These are phyloP conservation scores for Platycnemis pennipes DNA, from an alignment of 2,888 invertebrate species.

Conservation along the genomic window DNA sequence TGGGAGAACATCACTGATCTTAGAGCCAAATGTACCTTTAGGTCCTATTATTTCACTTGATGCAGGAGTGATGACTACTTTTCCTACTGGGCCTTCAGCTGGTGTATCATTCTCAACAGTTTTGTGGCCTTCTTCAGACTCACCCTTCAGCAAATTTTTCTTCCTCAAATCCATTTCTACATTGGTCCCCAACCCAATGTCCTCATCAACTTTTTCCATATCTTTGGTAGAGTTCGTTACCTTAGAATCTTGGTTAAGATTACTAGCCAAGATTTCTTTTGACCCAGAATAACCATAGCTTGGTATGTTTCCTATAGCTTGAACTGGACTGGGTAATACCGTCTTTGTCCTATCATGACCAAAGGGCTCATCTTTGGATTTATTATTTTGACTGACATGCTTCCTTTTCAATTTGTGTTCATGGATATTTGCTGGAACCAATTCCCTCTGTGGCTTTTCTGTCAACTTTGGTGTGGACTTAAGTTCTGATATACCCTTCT, in stretches of 20 bases:
- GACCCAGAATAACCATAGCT: background rate
- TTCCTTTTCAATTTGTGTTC: background rate
- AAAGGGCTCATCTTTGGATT: background rate
- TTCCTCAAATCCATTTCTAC: background rate
- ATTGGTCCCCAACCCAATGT: background rate
- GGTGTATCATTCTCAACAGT: background rate
- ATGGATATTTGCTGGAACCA: background rate
- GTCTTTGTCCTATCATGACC: background rate
- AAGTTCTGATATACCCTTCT: background rate
- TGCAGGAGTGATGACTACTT: background rate
- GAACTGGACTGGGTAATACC: background rate
- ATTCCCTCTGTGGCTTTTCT: background rate
- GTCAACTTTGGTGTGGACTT: background rate
- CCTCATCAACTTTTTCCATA: background rate
- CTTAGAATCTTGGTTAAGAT: background rate
- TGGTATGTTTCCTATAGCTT: background rate
- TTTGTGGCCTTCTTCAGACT: background rate
- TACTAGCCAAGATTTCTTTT: background rate
- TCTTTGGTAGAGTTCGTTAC: background rate
- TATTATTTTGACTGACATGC: background rate
- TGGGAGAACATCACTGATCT: background rate
- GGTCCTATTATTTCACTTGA: background rate
- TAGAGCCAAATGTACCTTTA: background rate
- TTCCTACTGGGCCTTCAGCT: background rate
- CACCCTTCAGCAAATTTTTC: background rate